Conservation (phyloP, 2,113 vertebrate genomes). For the Brevimyrus niger region DNA sequence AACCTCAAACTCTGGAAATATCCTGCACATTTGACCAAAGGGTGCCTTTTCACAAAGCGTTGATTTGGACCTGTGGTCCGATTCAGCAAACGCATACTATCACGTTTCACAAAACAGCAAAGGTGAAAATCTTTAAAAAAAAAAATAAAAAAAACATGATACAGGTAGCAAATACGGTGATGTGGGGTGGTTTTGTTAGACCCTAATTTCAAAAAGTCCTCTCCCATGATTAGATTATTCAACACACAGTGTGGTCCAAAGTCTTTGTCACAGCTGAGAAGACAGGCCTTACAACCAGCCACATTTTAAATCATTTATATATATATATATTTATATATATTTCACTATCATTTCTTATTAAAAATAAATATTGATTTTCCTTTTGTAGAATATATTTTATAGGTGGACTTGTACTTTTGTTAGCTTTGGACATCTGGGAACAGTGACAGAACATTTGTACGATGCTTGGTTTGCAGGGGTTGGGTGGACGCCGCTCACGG, state of each 20-base stretch:
- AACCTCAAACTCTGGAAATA: neutral
- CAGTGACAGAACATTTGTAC: conserved; percentile 1
- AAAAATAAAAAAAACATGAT: neutral
- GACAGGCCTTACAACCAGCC: neutral
- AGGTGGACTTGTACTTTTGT: neutral
- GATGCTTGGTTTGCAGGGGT: neutral
- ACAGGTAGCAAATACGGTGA: neutral
- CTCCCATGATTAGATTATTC: neutral
- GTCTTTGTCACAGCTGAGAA: conserved; percentile 10
- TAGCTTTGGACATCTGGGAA: conserved; percentile 14
- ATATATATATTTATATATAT: neutral
- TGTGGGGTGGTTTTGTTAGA: neutral
- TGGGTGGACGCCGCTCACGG: neutral
- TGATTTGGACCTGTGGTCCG: neutral
- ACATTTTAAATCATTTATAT: conserved; percentile 3
- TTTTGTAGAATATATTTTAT: conserved; percentile 6
- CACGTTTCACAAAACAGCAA: conserved; percentile 12
- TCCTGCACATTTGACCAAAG: neutral
- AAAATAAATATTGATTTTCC: conserved; percentile 28
- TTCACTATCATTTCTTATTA: conserved; percentile 8
- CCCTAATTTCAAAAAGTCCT: neutral
- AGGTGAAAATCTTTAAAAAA: neutral
- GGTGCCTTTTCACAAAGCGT: neutral
- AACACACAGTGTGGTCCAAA: conserved; percentile 1
- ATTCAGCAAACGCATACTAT: neutral